Conservation (phyloP, 2,888 invertebrate species). For the Scrobipalpa costella region DNA sequence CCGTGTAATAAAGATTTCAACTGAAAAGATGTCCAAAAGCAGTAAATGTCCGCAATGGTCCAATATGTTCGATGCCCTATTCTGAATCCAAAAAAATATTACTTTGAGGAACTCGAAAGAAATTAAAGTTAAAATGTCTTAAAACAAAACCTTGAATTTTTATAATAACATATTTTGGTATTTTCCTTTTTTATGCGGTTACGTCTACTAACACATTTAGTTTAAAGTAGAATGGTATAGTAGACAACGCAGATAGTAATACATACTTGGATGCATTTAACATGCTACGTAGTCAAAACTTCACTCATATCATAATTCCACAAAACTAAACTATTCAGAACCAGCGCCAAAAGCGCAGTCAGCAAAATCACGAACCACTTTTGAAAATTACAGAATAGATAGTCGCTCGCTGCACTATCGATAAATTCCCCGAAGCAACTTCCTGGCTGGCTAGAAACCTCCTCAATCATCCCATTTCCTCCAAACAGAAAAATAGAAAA, state of each 20-base stretch:
- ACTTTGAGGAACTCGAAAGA: background rate
- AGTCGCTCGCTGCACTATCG: background rate
- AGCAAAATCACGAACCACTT: background rate
- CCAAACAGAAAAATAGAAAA: conserved; percentile 30
- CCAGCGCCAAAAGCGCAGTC: background rate
- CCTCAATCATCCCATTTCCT: conserved; percentile 32
- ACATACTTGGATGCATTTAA: no score
- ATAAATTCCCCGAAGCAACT: conserved; percentile 14
- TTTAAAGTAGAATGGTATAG: no score
- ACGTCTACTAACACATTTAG: no score
- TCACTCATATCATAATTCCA: no score
- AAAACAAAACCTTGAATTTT: background rate
- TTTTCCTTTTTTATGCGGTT: no score
- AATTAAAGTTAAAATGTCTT: background rate
- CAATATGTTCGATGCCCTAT: background rate
- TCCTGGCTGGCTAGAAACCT: conserved; percentile 29
- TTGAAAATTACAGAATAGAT: background rate
- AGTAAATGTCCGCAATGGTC: conserved; percentile 13
- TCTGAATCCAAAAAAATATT: background rate
- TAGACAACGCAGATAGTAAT: no score
- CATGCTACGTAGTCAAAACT: no score
- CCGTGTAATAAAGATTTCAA: conserved; percentile 20
- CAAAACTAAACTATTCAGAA: background rate
- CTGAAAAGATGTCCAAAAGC: conserved; percentile 17
- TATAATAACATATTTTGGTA: no score